A percentile compares a stretch with the other conserved stretches of the same genome.
Evolutionary conservation across 2,797 vertebrate species (phyloP).

Genomic region (Catharus ustulatus): DNA sequence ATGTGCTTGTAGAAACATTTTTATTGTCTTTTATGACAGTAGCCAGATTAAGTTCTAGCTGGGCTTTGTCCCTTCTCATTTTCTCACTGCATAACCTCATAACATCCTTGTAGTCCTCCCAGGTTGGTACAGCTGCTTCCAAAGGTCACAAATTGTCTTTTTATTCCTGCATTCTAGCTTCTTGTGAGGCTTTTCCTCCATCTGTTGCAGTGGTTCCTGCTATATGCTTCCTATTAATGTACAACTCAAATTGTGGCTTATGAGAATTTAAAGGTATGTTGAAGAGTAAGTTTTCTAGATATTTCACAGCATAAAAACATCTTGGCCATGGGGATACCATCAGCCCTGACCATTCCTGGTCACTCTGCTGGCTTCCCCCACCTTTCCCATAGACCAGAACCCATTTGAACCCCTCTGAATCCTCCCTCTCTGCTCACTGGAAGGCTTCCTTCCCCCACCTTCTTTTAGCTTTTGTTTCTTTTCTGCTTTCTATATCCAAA

Average conservation of each 20-base stretch:
- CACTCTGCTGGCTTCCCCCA: neutral
- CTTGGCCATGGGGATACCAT: neutral
- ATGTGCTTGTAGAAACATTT: neutral
- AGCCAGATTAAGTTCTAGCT: neutral
- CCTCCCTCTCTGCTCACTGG: neutral
- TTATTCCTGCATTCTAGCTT: neutral
- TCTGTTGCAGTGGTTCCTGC: neutral
- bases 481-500: neutral
- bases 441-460: rapidly evolving
- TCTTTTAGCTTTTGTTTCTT: neutral
- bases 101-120: neutral
- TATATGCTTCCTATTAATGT: neutral
- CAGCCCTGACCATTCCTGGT: neutral
- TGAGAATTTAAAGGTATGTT: neutral
- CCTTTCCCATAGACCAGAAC: neutral
- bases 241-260: neutral
- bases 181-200: neutral
- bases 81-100: neutral
- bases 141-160: neutral
- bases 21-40: neutral
- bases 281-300: neutral
- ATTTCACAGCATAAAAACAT: neutral
- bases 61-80: neutral
- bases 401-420: neutral
- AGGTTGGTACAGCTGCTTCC: neutral